Percentiles rank a stretch among this genome's conserved stretches.
Evolutionary conservation across 2,113 vertebrate species (phyloP).

Genomic region (Hemiprocne comata): DNA sequence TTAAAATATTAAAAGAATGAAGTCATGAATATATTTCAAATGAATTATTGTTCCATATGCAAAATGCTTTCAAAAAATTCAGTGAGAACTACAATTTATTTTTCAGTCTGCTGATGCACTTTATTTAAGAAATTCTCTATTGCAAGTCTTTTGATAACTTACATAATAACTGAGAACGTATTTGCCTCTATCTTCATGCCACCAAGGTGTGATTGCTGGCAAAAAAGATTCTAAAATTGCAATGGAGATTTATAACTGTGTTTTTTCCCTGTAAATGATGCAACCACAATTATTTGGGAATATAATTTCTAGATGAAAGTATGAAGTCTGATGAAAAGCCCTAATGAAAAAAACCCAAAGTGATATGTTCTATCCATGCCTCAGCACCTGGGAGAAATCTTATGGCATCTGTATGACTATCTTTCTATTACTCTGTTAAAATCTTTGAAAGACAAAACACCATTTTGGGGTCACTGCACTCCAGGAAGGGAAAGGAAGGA

Average conservation of each 20-base stretch:
- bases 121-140: background rate
- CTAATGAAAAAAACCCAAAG: background rate
- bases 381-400: background rate
- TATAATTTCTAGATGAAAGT: background rate
- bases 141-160: background rate
- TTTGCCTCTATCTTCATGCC: background rate
- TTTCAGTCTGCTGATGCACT: background rate
- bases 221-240: background rate
- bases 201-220: background rate
- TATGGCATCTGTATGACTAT: background rate
- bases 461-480: background rate
- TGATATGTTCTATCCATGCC: background rate
- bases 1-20: background rate
- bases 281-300: background rate
- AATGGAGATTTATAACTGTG: background rate
- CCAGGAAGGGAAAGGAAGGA: background rate
- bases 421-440: background rate
- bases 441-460: background rate
- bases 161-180: fast-evolving
- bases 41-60: background rate
- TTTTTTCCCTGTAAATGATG: background rate
- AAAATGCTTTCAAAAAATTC: background rate
- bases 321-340: background rate
- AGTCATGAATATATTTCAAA: background rate
- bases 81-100: background rate